A percentile compares a stretch with the other conserved stretches of the same genome.
Evolutionary conservation across 2,888 invertebrate species (phyloP).

Genomic region (Dryobotodes eremita): DNA sequence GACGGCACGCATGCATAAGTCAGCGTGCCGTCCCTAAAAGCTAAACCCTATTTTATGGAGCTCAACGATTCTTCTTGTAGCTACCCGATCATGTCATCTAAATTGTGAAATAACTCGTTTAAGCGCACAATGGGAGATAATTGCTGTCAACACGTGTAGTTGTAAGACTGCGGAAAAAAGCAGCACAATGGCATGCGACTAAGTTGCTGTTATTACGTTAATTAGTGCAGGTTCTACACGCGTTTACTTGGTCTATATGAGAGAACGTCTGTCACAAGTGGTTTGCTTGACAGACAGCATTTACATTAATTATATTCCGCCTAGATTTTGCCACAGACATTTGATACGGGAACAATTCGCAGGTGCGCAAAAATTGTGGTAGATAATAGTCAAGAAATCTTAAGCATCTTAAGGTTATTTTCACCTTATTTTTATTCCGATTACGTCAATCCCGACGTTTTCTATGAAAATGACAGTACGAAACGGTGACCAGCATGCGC

Average conservation of each 20-base stretch:
- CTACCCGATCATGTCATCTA: background rate
- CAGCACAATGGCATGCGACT: constrained; percentile 18
- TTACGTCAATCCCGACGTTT: too few relatives aligned
- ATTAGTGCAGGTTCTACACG: background rate
- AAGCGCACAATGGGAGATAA: background rate
- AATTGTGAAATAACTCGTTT: background rate
- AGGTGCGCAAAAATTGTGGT: too few relatives aligned
- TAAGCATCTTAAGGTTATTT: too few relatives aligned
- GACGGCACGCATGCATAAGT: background rate
- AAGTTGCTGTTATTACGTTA: constrained; percentile 9
- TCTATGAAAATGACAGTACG: too few relatives aligned
- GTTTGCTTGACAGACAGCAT: background rate
- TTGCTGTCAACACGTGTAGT: background rate
- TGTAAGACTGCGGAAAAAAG: constrained; percentile 14
- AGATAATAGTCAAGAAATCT: too few relatives aligned
- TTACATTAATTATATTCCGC: background rate
- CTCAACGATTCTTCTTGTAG: background rate
- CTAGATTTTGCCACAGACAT: background rate
- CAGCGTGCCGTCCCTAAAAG: background rate
- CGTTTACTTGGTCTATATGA: background rate
- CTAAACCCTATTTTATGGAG: background rate
- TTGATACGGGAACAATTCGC: too few relatives aligned
- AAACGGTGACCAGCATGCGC: too few relatives aligned
- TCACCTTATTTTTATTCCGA: too few relatives aligned
- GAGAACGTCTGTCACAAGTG: background rate